Base-by-base conservation (phyloP, 2,113 vertebrate genomes). In the Cyrtonyx montezumae region DNA sequence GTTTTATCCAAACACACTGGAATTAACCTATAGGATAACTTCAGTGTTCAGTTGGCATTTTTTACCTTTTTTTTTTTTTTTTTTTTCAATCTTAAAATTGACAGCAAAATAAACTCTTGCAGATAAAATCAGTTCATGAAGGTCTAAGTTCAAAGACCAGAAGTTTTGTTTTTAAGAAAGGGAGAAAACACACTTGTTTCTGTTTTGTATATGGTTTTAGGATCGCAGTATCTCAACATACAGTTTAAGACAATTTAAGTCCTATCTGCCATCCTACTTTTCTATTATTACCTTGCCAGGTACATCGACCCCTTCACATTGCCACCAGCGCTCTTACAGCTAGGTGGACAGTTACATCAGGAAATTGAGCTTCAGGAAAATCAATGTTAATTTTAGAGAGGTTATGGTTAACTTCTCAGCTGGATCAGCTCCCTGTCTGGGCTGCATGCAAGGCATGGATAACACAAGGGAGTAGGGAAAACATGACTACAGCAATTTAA, bases 371-470 rank as follows among this genome's bases (percentile, higher is more conserved):
- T 0, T 16, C 30, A 75, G 46, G 32, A 82, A 81, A 89, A 45
- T 2, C 11, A 61, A 18, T 20, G 12, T 23, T 90, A 36, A 65
- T 84, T 92, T 76, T 43, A 87, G 84, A 79, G 48, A 94, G 26
- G 30, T 11, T 53, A 95, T 78, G 74, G 94, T 95, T 95, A 95
- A 95, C 23, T 91, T 92, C 89, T 69, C 30, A 83, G 67, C 17
- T 94, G 94, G 93, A 84, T 93, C 67, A 69, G 49, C 45, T 87
- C 75, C 45, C 81, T 82, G 53, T 82, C 67, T 95, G 90, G 90
- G 63, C 91, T 95, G 75, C 49, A 66, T 12, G 42, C 92, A 71
- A 95, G 37, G 71, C 67, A 89, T 67, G 84, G 75, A 76, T 94
- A 95, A 45, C 79, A 82, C 70, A 89, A 32, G 48, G 37, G 71